phyloP scores from a whole-genome alignment of 2,797 vertebrate species.

The Gymnodraco acuticeps region DNA sequence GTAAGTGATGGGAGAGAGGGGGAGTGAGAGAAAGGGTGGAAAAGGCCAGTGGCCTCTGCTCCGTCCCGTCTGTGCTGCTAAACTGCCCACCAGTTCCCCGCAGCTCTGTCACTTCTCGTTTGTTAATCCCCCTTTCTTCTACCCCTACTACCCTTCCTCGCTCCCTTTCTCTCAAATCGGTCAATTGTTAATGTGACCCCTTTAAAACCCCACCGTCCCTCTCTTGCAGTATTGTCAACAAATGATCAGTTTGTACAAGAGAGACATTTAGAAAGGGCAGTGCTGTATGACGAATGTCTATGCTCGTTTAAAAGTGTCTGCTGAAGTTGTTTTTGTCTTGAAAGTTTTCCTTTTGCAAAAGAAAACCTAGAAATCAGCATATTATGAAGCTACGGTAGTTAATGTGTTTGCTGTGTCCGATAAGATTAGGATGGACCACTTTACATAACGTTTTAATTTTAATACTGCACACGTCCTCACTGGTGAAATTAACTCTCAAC shows the following conservation, averaged over 20 bases:
- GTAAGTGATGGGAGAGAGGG: conserved; percentile 44
- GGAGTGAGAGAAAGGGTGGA: conserved; percentile 75
- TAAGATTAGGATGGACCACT: background rate
- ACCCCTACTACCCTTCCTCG: conserved; percentile 71
- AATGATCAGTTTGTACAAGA: conserved; percentile 62
- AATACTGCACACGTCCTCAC: background rate
- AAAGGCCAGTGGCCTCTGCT: conserved; percentile 79
- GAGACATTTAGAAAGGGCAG: conserved; percentile 47
- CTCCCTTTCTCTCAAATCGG: conserved; percentile 74
- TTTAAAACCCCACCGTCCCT: conserved; percentile 74
- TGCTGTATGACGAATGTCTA: conserved; percentile 31
- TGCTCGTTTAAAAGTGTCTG: conserved; percentile 3
- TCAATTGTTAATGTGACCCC: conserved; percentile 82
- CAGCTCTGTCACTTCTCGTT: conserved; percentile 81
- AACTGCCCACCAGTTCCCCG: conserved; percentile 78
- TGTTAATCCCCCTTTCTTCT: conserved; percentile 77
- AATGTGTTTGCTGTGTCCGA: background rate
- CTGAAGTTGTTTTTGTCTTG: conserved; percentile 1
- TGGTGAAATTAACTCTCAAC: conserved; percentile 13
- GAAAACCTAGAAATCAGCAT: background rate
- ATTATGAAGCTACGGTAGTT: background rate
- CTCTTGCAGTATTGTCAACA: conserved; percentile 65
- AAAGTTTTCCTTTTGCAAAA: background rate
- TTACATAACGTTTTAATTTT: background rate
- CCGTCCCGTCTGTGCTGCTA: conserved; percentile 76